Base-by-base conservation (phyloP, 2,888 invertebrate genomes). In the Thalpophila matura region DNA sequence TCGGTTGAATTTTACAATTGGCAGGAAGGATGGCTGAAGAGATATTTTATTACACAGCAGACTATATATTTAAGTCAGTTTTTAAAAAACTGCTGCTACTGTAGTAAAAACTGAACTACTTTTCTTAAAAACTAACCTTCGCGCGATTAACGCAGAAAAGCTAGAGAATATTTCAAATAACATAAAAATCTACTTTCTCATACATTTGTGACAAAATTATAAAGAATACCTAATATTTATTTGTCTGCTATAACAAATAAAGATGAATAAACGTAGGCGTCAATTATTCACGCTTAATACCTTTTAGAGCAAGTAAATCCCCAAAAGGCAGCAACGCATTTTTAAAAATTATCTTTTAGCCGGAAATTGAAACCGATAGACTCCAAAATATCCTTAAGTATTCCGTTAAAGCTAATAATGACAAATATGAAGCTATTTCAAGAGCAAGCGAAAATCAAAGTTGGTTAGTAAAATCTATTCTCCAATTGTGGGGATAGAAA, bases 281-380 rank as follows among this genome's bases (percentile, higher is more conserved):
- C 22, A 27, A 66, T 50, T 55, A 58, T 38, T 60, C 54, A 60
- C 27, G 22, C 35, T 38, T 47, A 40, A 22, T 33, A 46, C 66
- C 55, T 63, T 66, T 55, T 12, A 37, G 9, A 66, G 50, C 14
- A 45, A 46, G 26, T 26, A 12, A 38, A 14, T 2, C 24, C 27
- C 31, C 7, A 53, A 27, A 50, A 38, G 51, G 60, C 37, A 33
- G 16, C 22, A 38, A 54, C 40, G 5, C 16, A 38, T 35, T 37
- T 29, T 49, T 53, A 40, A 24, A 71, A 74, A 74, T 72, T 24
- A 20, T 10, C 3, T 31, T 62, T 63, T 57, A 46, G 12, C 22
- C 16, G 46, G 31, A 59, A 62, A 71, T 45, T 55, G 26, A 74
- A 74, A 69, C 55, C 54, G 18, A 9, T 18, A 31, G n/a, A 16